Evolutionary conservation across 2,113 vertebrate genomes (phyloP).

Genomic region (Nicator chloris): DNA sequence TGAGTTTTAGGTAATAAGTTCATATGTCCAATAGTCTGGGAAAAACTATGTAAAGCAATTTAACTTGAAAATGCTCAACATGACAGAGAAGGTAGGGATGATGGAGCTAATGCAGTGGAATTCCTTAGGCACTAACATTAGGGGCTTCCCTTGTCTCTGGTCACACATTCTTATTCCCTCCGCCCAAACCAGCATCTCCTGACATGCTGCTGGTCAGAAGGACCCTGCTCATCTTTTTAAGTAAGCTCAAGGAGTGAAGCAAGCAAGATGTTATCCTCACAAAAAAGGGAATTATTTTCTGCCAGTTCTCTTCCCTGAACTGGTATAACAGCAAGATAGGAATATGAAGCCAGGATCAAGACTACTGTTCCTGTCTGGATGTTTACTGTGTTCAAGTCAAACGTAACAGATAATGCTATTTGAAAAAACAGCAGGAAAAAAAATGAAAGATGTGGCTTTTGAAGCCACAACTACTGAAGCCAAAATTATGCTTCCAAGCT

Average conservation of each 20-base stretch:
- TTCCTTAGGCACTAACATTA: background rate
- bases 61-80: background rate
- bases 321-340: background rate
- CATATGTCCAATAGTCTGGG: background rate
- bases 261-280: background rate
- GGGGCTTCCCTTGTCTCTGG: background rate
- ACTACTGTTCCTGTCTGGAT: fast-evolving
- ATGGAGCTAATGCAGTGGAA: background rate
- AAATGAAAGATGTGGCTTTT: background rate
- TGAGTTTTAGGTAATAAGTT: background rate
- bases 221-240: background rate
- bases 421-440: background rate
- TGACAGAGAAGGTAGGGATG: background rate
- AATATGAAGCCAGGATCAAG: background rate
- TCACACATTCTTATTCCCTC: background rate
- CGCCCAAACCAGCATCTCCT: background rate
- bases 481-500: background rate
- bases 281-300: background rate
- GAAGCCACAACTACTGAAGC: background rate
- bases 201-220: background rate
- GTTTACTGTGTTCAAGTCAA: background rate
- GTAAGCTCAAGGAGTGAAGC: background rate
- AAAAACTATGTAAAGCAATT: background rate
- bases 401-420: background rate
- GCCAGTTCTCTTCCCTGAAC: background rate